Percentiles rank a stretch among this genome's conserved stretches.
phyloP scores from a whole-genome alignment of 2,888 invertebrate species.

The Microctonus aethiopoides region DNA sequence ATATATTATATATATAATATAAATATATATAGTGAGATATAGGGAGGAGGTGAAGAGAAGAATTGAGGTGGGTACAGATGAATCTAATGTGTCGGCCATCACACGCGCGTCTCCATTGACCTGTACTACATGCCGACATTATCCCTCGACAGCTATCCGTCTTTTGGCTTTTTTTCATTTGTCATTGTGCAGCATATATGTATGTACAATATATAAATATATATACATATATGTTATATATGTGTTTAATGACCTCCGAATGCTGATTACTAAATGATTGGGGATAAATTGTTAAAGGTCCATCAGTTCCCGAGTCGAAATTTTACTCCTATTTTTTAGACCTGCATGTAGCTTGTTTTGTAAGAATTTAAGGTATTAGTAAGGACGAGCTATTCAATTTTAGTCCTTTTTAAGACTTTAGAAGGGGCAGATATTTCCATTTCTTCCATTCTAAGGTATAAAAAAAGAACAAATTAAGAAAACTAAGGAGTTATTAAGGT shows the following conservation, averaged over 20 bases:
- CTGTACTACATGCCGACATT: constrained; percentile 18
- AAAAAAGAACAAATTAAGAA: too few species aligned
- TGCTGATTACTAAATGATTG: constrained; percentile 58
- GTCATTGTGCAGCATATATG: constrained; percentile 42
- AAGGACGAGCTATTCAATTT: too few species aligned
- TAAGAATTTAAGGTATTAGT: too few species aligned
- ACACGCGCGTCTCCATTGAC: constrained; percentile 32
- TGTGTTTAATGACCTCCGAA: background rate
- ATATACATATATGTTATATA: background rate
- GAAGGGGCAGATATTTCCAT: too few species aligned
- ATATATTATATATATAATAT: background rate
- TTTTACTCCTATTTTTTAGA: too few species aligned
- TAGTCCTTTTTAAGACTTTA: too few species aligned
- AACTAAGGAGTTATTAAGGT: too few species aligned
- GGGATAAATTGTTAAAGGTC: constrained; percentile 43
- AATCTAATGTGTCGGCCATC: constrained; percentile 34
- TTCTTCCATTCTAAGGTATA: too few species aligned
- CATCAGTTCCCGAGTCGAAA: background rate
- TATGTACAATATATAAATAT: too few species aligned
- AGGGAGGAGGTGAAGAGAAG: background rate
- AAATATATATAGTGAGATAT: constrained; percentile 6
- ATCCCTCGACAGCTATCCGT: background rate
- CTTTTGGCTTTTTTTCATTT: constrained; percentile 45
- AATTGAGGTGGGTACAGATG: constrained; percentile 5
- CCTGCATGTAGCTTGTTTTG: too few species aligned